phyloP scores from a whole-genome alignment of 2,888 invertebrate genomes.

The Mesorhabditis spiculigera region DNA sequence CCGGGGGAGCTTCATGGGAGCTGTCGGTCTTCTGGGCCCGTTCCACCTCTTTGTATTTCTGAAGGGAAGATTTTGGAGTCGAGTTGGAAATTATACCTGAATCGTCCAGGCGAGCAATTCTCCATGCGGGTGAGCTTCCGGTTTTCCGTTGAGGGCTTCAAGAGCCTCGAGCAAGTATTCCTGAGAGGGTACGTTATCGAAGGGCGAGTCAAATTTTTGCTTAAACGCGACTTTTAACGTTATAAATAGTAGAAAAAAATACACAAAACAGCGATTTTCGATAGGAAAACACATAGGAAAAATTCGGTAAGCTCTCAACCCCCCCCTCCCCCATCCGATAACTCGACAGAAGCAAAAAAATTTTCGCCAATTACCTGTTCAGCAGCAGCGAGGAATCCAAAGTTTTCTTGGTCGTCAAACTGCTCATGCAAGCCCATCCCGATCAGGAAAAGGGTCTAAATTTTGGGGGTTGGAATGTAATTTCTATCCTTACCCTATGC shows the following conservation, averaged over 20 bases:
- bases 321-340: neutral
- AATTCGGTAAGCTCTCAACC: too few species aligned
- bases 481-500: conserved; percentile 29
- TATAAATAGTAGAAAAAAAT: too few species aligned
- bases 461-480: neutral
- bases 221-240: too few species aligned
- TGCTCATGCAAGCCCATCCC: conserved; percentile 52
- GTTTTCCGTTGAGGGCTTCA: conserved; percentile 30
- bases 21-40: conserved; percentile 3
- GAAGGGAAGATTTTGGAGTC: neutral
- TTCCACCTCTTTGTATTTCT: conserved; percentile 33
- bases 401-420: conserved; percentile 19
- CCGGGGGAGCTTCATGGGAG: conserved; percentile 9
- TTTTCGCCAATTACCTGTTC: conserved; percentile 17
- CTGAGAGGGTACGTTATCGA: too few species aligned
- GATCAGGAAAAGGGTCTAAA: conserved; percentile 40
- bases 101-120: conserved; percentile 36
- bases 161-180: conserved; percentile 21
- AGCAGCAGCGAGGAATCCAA: conserved; percentile 39
- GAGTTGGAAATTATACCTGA: conserved; percentile 16
- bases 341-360: neutral
- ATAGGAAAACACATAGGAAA: too few species aligned
- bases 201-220: too few species aligned
- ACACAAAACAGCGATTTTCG: too few species aligned
- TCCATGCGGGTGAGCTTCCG: conserved; percentile 27